phyloP scores from a whole-genome alignment of 2,797 vertebrate genomes.

The Trachops cirrhosus region DNA sequence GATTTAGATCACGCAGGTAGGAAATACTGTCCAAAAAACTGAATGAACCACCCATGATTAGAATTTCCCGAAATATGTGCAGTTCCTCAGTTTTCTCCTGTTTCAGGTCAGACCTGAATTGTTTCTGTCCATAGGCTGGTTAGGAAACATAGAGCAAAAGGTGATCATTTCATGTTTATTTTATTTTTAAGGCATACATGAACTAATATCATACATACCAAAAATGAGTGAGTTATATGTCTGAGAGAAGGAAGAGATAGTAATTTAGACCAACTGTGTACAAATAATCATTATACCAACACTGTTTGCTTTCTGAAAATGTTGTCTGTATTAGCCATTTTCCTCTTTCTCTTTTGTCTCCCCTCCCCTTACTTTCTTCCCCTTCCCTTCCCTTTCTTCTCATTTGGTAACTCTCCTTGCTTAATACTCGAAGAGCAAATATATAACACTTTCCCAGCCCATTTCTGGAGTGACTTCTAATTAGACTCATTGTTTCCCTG shows the following conservation, averaged over 20 bases:
- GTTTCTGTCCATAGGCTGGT: not conserved
- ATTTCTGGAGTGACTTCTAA: not conserved
- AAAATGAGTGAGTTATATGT: not conserved
- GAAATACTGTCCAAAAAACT: not conserved
- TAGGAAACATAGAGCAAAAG: not conserved
- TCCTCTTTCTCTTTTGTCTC: not conserved
- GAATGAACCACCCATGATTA: not conserved
- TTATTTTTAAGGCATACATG: not conserved
- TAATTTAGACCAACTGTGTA: not conserved
- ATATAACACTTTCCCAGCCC: not conserved
- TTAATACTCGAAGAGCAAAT: not conserved
- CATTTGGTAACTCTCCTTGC: not conserved
- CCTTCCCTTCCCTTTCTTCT: not conserved
- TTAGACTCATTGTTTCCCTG: not conserved
- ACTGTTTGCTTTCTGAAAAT: not conserved
- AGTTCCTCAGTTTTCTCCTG: not conserved
- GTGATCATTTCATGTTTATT: not conserved
- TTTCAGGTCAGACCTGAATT: not conserved
- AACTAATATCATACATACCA: not conserved
- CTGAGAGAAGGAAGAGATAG: not conserved
- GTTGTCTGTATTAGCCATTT: not conserved
- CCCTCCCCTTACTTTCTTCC: fast-evolving
- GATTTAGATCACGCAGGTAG: not conserved
- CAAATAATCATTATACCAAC: not conserved
- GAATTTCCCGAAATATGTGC: not conserved